Evolutionary conservation across 2,888 invertebrate genomes (phyloP), one percentile per base, ranked within the genome.

Genomic region (Drosophila affinis): DNA sequence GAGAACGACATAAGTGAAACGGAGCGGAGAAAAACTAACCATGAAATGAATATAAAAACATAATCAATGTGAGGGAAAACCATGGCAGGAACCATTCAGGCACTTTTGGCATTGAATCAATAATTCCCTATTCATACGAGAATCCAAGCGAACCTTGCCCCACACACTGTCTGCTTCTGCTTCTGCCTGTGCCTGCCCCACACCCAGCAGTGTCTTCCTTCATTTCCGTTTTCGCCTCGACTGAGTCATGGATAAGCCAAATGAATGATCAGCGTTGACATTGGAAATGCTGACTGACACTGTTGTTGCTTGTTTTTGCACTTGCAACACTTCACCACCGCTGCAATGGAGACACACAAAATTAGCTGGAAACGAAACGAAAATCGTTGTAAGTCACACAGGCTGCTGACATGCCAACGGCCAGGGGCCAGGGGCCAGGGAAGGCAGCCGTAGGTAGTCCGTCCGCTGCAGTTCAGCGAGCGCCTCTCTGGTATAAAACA

Each of bases 181-280:
- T 39, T 44, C 3, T 58, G 12, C 27, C 52, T 34, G 18, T 27
- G n/a, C 14, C 32, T 52, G 18, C 29, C 32, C 24, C 51, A 46
- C 34, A 45, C 55, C 12, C 10, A 44, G 14, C 24, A 49, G 54
- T 45, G 48, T 59, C 63, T 56, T 72, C 64, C 72, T 65, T 58
- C 76, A 67, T 62, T 80, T 87, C 77, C 81, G 87, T 44, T 85
- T 67, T 58, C 60, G 44, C 44, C 32, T 27, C 68, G 55, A 67
- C 76, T 82, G 87, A 82, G 75, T 82, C 81, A 82, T 59, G 81
- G 82, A 77, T 81, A 84, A 60, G 77, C 62, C 72, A 69, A 81
- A 78, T 72, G 81, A 84, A 87, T 81, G 87, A 87, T 87, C 81
- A 70, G 52, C 68, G 75, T 79, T 82, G 87, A 82, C 81, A 82